These are phyloP conservation scores for Agrypnia vestita DNA, from an alignment of 1,140 invertebrate species.

Conservation along the genomic window DNA sequence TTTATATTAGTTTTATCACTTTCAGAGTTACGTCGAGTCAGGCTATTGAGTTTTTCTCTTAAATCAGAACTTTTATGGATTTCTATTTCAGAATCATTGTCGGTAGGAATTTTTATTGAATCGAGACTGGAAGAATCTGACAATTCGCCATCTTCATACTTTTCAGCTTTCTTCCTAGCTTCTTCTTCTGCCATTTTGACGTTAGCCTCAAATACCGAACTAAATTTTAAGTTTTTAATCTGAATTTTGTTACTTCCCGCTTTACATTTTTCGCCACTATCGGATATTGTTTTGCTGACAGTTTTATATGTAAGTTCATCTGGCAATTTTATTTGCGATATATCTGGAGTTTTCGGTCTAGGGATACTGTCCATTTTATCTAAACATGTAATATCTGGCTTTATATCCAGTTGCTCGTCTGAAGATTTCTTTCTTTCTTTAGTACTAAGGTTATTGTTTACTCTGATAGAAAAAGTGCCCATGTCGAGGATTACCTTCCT, in stretches of 20 bases:
- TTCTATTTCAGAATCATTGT: constrained; percentile 47
- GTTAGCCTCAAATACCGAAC: constrained; percentile 78
- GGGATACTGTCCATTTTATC: constrained; percentile 60
- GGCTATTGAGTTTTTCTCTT: constrained; percentile 49
- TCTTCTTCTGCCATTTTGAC: constrained; percentile 79
- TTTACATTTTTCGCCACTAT: constrained; percentile 67
- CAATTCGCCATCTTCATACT: constrained; percentile 78
- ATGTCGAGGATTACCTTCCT: constrained; percentile 45
- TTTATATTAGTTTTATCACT: constrained; percentile 15
- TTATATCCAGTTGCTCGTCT: constrained; percentile 58
- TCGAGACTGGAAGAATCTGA: constrained; percentile 73
- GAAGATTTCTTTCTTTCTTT: constrained; percentile 63
- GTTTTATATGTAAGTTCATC: constrained; percentile 47
- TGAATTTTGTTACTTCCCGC: constrained; percentile 68
- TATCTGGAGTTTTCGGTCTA: constrained; percentile 57
- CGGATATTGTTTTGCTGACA: constrained; percentile 24
- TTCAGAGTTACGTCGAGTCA: constrained; percentile 27
- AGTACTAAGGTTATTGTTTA: constrained; percentile 62
- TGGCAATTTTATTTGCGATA: constrained; percentile 58
- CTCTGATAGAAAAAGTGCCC: constrained; percentile 34
- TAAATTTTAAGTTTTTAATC: constrained; percentile 80
- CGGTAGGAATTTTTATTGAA: constrained; percentile 60
- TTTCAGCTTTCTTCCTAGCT: constrained; percentile 75
- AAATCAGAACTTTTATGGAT: constrained; percentile 15
- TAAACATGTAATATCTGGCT: constrained; percentile 54